phyloP scores from a whole-genome alignment of 2,113 vertebrate species.

The Lycocorax pyrrhopterus region DNA sequence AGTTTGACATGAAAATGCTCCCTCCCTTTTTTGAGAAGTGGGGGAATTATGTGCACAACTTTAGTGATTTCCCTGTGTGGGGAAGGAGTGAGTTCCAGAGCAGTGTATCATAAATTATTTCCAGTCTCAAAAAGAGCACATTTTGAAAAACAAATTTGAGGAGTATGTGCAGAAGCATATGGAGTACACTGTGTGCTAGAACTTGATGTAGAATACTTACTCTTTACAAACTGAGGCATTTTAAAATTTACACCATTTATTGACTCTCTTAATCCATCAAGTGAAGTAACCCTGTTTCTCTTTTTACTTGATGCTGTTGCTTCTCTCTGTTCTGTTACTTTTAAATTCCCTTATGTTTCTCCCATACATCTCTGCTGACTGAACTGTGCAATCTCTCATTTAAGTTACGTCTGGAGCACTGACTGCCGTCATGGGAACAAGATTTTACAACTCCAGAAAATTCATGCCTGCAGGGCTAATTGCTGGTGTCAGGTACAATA shows the following conservation, averaged over 20 bases:
- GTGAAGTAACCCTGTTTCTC: background rate
- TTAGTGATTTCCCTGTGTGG: background rate
- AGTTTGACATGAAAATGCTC: background rate
- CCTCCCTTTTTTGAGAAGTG: background rate
- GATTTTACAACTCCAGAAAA: slow-evolving; percentile 91
- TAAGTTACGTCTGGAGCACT: slow-evolving; percentile 87
- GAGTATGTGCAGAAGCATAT: background rate
- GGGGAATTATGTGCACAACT: background rate
- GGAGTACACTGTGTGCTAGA: background rate
- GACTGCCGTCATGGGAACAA: slow-evolving; percentile 87
- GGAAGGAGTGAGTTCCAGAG: background rate
- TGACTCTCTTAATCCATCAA: background rate
- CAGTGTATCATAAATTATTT: background rate
- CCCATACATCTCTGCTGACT: background rate
- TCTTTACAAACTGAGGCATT: background rate
- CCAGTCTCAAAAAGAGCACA: background rate
- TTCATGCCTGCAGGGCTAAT: slow-evolving; percentile 95
- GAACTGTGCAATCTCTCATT: slow-evolving; percentile 3
- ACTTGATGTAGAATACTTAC: background rate
- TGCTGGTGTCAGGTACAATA: slow-evolving; percentile 85
- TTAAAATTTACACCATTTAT: background rate
- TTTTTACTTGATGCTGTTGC: background rate
- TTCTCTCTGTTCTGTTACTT: background rate
- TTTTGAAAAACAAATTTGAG: background rate
- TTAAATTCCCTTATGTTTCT: background rate